Evolutionary conservation across 2,797 vertebrate species (phyloP).

Genomic region (Esox masquinongy): DNA sequence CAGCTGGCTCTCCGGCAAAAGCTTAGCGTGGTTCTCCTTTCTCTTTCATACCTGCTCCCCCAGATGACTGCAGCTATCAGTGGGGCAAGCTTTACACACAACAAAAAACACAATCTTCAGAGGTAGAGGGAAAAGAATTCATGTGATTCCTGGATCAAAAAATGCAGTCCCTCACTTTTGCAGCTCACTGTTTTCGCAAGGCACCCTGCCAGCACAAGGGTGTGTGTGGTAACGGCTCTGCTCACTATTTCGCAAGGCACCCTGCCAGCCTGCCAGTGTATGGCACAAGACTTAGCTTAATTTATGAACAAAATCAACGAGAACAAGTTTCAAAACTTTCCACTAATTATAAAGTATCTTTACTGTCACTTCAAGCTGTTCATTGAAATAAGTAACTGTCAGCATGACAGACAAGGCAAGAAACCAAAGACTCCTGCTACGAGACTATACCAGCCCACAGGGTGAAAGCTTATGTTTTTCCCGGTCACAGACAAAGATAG

Average conservation of each 20-base stretch:
- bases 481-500: background rate
- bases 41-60: background rate
- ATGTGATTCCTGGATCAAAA: background rate
- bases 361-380: background rate
- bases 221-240: background rate
- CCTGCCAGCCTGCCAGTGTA: background rate
- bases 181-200: background rate
- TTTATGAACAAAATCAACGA: too few species aligned
- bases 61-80: constrained; percentile 1
- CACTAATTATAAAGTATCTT: background rate
- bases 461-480: background rate
- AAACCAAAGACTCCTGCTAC: background rate
- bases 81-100: background rate
- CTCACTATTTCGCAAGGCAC: background rate
- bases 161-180: background rate
- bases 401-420: background rate
- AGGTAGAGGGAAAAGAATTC: background rate
- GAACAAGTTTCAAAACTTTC: background rate
- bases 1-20: background rate
- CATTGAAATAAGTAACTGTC: background rate
- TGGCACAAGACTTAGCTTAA: background rate
- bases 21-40: background rate
- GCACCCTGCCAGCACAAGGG: background rate
- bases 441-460: background rate
- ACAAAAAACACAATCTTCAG: background rate